A percentile compares a stretch with the other conserved stretches of the same genome.
phyloP scores from a whole-genome alignment of 1,140 invertebrate genomes.

The Drosophila tani region DNA sequence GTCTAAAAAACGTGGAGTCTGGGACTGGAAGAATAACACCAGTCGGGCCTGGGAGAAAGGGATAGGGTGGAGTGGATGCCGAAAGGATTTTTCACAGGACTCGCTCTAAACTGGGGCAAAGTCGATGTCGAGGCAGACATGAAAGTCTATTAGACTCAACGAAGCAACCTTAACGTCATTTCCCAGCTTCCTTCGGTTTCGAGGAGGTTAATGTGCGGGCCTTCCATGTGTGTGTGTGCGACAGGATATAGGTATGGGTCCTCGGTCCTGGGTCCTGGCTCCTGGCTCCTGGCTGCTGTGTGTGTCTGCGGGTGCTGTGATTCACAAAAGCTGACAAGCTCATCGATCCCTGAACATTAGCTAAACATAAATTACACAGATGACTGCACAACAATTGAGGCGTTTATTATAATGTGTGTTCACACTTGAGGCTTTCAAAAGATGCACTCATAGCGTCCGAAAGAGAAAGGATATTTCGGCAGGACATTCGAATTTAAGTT shows the following conservation, averaged over 20 bases:
- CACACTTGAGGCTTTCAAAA: slow-evolving; percentile 79
- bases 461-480: not conserved
- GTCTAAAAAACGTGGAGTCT: slow-evolving; percentile 54
- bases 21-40: slow-evolving; percentile 17
- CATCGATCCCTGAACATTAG: slow-evolving; percentile 85
- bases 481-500: not conserved
- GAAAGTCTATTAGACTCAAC: slow-evolving; percentile 84
- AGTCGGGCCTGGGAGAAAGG: slow-evolving; percentile 9
- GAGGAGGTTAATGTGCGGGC: slow-evolving; percentile 63
- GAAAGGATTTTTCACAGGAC: slow-evolving; percentile 70
- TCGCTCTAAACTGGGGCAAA: slow-evolving; percentile 73
- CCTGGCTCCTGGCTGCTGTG: slow-evolving; percentile 6
- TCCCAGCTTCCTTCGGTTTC: slow-evolving; percentile 65
- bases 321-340: slow-evolving; percentile 86
- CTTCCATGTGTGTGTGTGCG: slow-evolving; percentile 35
- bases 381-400: slow-evolving; percentile 84
- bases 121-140: slow-evolving; percentile 67
- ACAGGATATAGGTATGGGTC: slow-evolving; percentile 41
- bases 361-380: slow-evolving; percentile 85
- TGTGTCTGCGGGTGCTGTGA: slow-evolving; percentile 61
- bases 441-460: slow-evolving; percentile 36
- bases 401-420: slow-evolving; percentile 85
- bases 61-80: slow-evolving; percentile 45
- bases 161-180: slow-evolving; percentile 82
- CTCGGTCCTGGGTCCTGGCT: not conserved